Conservation (phyloP, 2,797 vertebrate genomes). For the Neosilurus mollespiculum region DNA sequence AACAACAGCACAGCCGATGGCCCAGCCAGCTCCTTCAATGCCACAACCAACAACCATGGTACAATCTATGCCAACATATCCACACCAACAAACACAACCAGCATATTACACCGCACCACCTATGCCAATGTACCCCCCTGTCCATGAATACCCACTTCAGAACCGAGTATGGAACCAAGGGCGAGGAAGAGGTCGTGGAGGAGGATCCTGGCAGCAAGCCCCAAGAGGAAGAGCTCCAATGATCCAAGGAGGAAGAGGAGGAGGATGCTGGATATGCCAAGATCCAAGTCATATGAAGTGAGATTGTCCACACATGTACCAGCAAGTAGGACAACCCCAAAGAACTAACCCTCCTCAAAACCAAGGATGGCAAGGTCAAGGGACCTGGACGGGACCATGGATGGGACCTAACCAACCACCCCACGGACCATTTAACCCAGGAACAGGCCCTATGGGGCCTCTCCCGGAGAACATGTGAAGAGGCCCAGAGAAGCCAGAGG, state of each 20-base stretch:
- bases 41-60: too few species aligned
- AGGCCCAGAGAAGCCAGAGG: not conserved
- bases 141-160: too few species aligned
- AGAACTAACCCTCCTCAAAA: not conserved
- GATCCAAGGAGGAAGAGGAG: too few species aligned
- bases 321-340: not conserved
- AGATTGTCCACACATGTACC: not conserved
- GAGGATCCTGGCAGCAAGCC: too few species aligned
- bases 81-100: too few species aligned
- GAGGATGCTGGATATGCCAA: not conserved
- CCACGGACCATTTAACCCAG: not conserved
- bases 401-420: too few species aligned
- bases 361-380: not conserved
- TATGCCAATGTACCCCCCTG: too few species aligned
- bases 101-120: too few species aligned
- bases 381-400: not conserved
- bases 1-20: accelerated
- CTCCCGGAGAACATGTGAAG: not conserved
- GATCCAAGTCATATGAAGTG: not conserved
- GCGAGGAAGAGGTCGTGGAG: too few species aligned
- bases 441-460: not conserved
- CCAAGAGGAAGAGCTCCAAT: too few species aligned
- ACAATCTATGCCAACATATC: too few species aligned
- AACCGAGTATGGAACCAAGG: too few species aligned
- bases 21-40: not conserved